phyloP scores from a whole-genome alignment of 2,888 invertebrate species.

The Ennomos erosarius region DNA sequence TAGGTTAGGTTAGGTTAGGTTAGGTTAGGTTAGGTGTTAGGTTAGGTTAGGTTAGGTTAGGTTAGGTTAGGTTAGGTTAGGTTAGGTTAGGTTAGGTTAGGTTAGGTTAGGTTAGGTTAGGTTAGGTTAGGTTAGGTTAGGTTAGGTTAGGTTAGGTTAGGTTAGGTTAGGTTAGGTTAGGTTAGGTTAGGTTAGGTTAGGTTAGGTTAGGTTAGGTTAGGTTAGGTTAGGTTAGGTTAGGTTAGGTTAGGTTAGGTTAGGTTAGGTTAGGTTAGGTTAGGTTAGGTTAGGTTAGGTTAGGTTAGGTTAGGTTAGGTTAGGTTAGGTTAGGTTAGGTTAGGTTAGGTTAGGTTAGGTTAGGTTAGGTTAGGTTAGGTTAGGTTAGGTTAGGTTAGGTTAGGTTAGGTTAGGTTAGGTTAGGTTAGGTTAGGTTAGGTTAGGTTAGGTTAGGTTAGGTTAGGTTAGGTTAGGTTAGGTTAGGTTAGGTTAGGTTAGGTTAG shows the following conservation, averaged over 20 bases:
- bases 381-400: no score
- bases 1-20: constrained; percentile 25
- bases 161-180: constrained; percentile 22
- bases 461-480: no score
- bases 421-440: constrained; percentile 33
- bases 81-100: constrained; percentile 22
- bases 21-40: constrained; percentile 34
- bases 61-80: no score
- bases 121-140: constrained; percentile 5
- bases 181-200: constrained; percentile 33
- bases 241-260: constrained; percentile 22
- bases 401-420: constrained; percentile 22
- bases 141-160: no score
- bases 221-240: no score
- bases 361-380: constrained; percentile 5
- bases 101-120: constrained; percentile 33
- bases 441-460: constrained; percentile 5
- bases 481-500: constrained; percentile 22
- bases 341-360: constrained; percentile 33
- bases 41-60: constrained; percentile 5
- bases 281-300: constrained; percentile 5
- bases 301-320: no score
- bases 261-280: constrained; percentile 33
- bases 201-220: constrained; percentile 5
- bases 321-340: constrained; percentile 22